phyloP scores from a whole-genome alignment of 2,113 vertebrate species.

The Etheostoma spectabile region DNA sequence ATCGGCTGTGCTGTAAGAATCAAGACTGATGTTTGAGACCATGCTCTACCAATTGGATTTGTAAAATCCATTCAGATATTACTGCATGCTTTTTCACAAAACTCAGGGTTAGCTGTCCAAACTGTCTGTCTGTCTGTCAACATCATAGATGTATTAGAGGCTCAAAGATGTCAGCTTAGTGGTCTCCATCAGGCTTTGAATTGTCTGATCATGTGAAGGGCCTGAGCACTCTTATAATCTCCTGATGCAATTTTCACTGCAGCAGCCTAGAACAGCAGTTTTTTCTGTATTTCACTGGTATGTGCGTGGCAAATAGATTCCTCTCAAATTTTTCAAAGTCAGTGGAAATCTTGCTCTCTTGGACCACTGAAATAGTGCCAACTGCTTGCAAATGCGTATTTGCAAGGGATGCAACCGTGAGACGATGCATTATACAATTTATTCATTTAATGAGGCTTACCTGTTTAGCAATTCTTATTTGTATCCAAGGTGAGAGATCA shows the following conservation, averaged over 20 bases:
- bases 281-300: conserved; percentile 23
- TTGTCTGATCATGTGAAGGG: conserved; percentile 75
- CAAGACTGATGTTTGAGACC: conserved; percentile 65
- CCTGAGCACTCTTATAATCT: conserved; percentile 69
- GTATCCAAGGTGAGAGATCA: conserved; percentile 59
- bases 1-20: conserved; percentile 42
- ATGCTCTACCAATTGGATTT: conserved; percentile 77
- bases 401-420: conserved; percentile 23
- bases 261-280: conserved; percentile 50
- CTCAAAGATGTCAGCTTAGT: conserved; percentile 77
- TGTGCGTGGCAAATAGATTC: conserved; percentile 32
- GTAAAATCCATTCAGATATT: conserved; percentile 75
- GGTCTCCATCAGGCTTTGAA: conserved; percentile 72
- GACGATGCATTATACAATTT: conserved; percentile 47
- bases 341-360: conserved; percentile 19
- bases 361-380: neutral
- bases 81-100: conserved; percentile 66
- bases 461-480: conserved; percentile 62
- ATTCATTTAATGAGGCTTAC: conserved; percentile 51
- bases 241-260: conserved; percentile 72
- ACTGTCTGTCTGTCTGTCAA: conserved; percentile 76
- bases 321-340: conserved; percentile 28
- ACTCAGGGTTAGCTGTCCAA: conserved; percentile 70
- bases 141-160: conserved; percentile 71
- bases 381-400: conserved; percentile 15